These are phyloP conservation scores for Coreius guichenoti DNA, from an alignment of 2,797 vertebrate species.

Conservation along the genomic window DNA sequence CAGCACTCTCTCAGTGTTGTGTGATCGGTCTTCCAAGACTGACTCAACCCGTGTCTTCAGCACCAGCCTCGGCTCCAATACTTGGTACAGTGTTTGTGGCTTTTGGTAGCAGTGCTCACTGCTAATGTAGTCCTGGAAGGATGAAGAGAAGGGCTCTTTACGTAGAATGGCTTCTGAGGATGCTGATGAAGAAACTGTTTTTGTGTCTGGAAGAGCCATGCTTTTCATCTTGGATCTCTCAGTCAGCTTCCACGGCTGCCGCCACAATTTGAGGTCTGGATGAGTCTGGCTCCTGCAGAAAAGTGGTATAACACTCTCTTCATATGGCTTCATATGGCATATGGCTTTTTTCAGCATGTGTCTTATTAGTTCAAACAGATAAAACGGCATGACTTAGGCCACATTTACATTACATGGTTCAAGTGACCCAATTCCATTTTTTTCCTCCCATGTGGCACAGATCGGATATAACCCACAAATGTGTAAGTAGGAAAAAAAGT, in stretches of 20 bases:
- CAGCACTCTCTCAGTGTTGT: constrained; percentile 85
- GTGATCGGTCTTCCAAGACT: constrained; percentile 87
- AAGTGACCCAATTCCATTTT: not conserved
- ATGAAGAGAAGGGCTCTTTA: constrained; percentile 69
- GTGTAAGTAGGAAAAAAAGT: not conserved
- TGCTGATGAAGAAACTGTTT: constrained; percentile 63
- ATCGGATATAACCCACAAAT: not conserved
- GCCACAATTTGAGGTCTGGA: constrained; percentile 92
- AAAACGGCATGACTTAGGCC: constrained; percentile 67
- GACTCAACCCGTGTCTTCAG: constrained; percentile 90
- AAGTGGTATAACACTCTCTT: not conserved
- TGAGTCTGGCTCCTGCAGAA: constrained; percentile 85
- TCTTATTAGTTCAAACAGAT: not conserved
- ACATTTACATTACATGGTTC: not conserved
- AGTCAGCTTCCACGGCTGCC: constrained; percentile 90
- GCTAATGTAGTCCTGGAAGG: constrained; percentile 93
- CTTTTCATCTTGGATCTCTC: constrained; percentile 78
- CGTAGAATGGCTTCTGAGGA: constrained; percentile 80
- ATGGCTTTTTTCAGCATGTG: no score
- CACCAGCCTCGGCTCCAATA: constrained; percentile 92
- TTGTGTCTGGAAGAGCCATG: constrained; percentile 65
- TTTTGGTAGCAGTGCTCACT: constrained; percentile 99
- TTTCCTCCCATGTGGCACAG: not conserved
- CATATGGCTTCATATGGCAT: no score
- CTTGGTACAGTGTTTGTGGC: constrained; percentile 91